Conservation (phyloP, 30 jellyfish, hydroid and myxozoan genomes). For the Aurelia coerulea region DNA sequence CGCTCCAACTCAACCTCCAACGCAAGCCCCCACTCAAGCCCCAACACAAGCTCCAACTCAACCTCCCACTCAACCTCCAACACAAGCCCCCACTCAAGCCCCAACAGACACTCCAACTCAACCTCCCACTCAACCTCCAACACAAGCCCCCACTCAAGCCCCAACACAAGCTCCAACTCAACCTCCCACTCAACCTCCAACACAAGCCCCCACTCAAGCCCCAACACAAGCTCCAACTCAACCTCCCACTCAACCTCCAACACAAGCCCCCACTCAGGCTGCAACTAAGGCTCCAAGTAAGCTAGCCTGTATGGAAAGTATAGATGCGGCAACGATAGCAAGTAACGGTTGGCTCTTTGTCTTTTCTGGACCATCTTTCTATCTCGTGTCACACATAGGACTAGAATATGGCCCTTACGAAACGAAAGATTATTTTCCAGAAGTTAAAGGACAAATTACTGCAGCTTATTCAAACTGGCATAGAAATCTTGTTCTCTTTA, state of each 20-base stretch:
- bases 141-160: slow-evolving; percentile 2
- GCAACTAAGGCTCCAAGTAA: background rate
- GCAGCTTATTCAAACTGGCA: slow-evolving; percentile 51
- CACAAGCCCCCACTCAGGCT: background rate
- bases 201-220: background rate
- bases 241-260: slow-evolving; percentile 29
- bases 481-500: slow-evolving; percentile 33
- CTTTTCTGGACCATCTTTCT: slow-evolving; percentile 46
- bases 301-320: slow-evolving; percentile 25
- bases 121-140: background rate
- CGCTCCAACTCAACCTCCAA: background rate
- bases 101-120: slow-evolving; percentile 28
- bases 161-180: slow-evolving; percentile 12
- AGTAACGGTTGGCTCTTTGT: slow-evolving; percentile 43
- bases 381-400: slow-evolving; percentile 33
- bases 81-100: slow-evolving; percentile 2
- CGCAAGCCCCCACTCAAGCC: slow-evolving; percentile 2
- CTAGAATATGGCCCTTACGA: slow-evolving; percentile 45
- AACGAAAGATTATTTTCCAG: slow-evolving; percentile 10
- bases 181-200: slow-evolving; percentile 12
- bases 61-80: background rate
- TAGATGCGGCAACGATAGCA: slow-evolving; percentile 44
- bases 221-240: slow-evolving; percentile 11
- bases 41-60: slow-evolving; percentile 3
- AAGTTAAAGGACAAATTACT: slow-evolving; percentile 15